These are phyloP conservation scores for Amphibalanus amphitrite DNA, from an alignment of 1,140 invertebrate species.

Conservation along the genomic window DNA sequence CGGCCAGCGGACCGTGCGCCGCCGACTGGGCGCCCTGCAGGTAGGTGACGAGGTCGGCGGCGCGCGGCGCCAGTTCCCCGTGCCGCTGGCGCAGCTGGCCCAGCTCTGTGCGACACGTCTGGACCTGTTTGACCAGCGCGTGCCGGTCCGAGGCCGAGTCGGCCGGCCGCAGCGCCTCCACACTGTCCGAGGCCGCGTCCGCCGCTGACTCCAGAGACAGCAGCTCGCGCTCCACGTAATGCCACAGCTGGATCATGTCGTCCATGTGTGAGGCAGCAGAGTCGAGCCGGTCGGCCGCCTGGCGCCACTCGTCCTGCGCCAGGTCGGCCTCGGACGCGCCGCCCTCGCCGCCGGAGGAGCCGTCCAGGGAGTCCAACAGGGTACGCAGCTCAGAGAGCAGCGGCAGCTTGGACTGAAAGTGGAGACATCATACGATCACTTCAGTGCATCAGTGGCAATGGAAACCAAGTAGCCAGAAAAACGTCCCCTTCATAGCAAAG, in stretches of 20 bases:
- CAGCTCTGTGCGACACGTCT: not conserved
- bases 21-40: slow-evolving; percentile 54
- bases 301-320: not conserved
- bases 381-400: not conserved
- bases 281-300: slow-evolving; percentile 6
- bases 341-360: too few species aligned
- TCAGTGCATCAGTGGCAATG: too few species aligned
- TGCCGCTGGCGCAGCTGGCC: not conserved
- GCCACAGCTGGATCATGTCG: slow-evolving; percentile 40
- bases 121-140: not conserved
- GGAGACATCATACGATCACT: too few species aligned
- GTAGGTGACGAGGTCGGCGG: slow-evolving; percentile 62
- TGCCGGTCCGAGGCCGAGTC: not conserved
- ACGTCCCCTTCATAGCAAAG: too few species aligned
- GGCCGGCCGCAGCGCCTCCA: slow-evolving; percentile 58
- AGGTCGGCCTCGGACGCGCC: not conserved
- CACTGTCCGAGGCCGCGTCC: slow-evolving; percentile 50
- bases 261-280: slow-evolving; percentile 6
- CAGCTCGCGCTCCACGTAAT: slow-evolving; percentile 21
- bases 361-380: not conserved
- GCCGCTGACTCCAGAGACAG: slow-evolving; percentile 38
- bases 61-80: slow-evolving; percentile 50
- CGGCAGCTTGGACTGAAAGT: too few species aligned
- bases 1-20: slow-evolving; percentile 34
- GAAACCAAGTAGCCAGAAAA: too few species aligned